These are phyloP conservation scores for Leptinotarsa tumamoca DNA, from an alignment of 2,888 invertebrate species.

Conservation along the genomic window DNA sequence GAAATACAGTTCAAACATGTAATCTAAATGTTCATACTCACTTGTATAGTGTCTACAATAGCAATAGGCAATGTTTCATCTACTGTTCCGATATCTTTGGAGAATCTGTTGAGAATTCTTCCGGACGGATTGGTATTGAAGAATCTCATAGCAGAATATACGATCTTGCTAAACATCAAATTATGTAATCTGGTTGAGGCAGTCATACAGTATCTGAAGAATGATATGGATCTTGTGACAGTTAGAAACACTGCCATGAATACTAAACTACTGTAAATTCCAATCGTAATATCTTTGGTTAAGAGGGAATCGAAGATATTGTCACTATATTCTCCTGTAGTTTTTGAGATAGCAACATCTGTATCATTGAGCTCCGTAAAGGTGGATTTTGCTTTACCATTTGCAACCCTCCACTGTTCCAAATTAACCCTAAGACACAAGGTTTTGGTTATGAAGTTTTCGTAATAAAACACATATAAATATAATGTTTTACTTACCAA, in stretches of 20 bases:
- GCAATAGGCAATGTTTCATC: conserved; percentile 67
- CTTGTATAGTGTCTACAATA: conserved; percentile 65
- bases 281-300: conserved; percentile 58
- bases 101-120: conserved; percentile 75
- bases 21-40: conserved; percentile 29
- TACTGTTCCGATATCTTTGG: conserved; percentile 74
- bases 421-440: conserved; percentile 46
- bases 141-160: conserved; percentile 73
- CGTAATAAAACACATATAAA: conserved; percentile 78
- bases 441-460: not conserved
- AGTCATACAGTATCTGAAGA: conserved; percentile 68
- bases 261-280: conserved; percentile 56
- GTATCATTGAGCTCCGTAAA: not conserved
- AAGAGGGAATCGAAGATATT: not conserved
- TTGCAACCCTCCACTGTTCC: conserved; percentile 69
- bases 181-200: conserved; percentile 70
- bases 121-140: conserved; percentile 75
- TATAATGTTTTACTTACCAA: conserved; percentile 73
- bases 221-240: conserved; percentile 63
- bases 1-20: not conserved
- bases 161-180: conserved; percentile 66
- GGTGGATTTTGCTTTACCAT: conserved; percentile 62
- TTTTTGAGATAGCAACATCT: not conserved
- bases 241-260: conserved; percentile 63
- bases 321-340: not conserved